phyloP scores from a whole-genome alignment of 2,888 invertebrate species.

The Ophion ellenae region DNA sequence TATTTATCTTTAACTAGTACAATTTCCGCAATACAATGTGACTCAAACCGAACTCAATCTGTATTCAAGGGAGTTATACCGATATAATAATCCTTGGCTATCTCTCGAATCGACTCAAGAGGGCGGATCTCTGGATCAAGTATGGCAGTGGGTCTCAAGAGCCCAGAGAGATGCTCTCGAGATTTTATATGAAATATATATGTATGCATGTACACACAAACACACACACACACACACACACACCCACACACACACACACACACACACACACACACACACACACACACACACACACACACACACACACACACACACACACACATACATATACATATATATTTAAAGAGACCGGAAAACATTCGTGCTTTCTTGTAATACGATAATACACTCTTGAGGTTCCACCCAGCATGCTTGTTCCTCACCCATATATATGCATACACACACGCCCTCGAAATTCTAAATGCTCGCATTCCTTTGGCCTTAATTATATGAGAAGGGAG shows the following conservation, averaged over 20 bases:
- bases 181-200: constrained; percentile 13
- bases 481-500: constrained; percentile 1
- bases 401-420: background rate
- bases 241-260: background rate
- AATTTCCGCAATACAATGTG: no score
- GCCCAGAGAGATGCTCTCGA: constrained; percentile 13
- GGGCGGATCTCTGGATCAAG: background rate
- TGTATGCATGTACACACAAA: background rate
- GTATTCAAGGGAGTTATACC: background rate
- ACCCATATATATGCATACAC: constrained; percentile 2
- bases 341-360: constrained; percentile 7
- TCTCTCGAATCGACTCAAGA: constrained; percentile 22
- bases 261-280: background rate
- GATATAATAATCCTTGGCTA: background rate
- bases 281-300: no score
- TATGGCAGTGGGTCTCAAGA: background rate
- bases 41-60: no score
- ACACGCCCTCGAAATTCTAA: background rate
- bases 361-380: constrained; percentile 4
- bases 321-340: background rate
- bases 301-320: background rate
- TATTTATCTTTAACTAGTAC: no score
- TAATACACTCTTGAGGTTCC: constrained; percentile 25
- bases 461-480: constrained; percentile 32
- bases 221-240: background rate